Conservation (phyloP, 2,113 vertebrate species). For the Capreolus pygargus region DNA sequence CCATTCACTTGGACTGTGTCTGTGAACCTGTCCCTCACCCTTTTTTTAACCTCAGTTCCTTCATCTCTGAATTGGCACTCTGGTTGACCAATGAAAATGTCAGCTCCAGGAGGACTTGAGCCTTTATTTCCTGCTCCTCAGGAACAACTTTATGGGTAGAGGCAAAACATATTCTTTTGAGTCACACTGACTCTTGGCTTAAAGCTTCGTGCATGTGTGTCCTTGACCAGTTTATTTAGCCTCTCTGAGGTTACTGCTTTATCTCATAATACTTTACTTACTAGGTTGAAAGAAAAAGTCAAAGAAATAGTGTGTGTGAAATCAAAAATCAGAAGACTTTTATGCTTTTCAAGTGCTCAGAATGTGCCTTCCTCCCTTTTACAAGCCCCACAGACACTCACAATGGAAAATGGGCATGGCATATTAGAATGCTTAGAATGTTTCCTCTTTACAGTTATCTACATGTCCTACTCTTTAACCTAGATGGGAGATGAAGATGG, state of each 20-base stretch:
- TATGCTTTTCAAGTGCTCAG: not conserved
- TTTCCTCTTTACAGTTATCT: not conserved
- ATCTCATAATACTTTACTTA: not conserved
- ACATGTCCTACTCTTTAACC: not conserved
- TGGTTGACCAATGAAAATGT: not conserved
- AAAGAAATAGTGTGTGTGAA: not conserved
- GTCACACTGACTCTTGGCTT: not conserved
- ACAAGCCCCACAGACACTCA: not conserved
- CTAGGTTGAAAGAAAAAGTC: not conserved
- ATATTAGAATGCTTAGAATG: not conserved
- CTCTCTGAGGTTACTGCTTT: not conserved
- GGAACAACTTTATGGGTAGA: not conserved
- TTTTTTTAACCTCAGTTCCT: slow-evolving; percentile 3
- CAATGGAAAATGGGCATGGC: not conserved
- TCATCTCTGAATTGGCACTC: not conserved
- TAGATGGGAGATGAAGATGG: not conserved
- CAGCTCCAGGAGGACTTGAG: not conserved
- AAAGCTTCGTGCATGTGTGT: not conserved
- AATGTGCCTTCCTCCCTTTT: not conserved
- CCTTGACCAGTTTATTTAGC: not conserved
- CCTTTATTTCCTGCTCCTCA: not conserved
- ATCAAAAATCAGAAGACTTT: not conserved
- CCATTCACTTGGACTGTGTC: not conserved
- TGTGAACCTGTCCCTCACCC: not conserved
- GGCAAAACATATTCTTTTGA: not conserved